Conservation (phyloP, 2,113 vertebrate species). For the Pomatostomus ruficeps region DNA sequence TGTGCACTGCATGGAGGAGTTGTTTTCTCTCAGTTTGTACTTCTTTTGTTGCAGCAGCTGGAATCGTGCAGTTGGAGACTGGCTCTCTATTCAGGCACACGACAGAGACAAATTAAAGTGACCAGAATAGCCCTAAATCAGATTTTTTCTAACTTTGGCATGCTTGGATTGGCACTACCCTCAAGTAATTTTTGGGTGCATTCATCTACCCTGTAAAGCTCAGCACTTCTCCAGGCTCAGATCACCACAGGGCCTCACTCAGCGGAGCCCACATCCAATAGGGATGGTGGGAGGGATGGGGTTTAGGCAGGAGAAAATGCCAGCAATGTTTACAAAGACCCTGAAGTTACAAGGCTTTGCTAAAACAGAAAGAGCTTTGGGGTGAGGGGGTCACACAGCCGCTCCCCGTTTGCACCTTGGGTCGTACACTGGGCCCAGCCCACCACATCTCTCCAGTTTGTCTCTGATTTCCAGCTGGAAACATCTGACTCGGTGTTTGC, state of each 20-base stretch:
- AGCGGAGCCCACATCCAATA: not conserved
- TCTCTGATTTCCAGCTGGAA: not conserved
- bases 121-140: constrained; percentile 38
- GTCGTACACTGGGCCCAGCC: rapidly evolving
- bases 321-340: not conserved
- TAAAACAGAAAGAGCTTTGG: not conserved
- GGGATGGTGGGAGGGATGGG: not conserved
- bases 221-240: not conserved
- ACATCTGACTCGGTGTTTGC: not conserved
- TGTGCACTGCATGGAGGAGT: not conserved
- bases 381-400: not conserved
- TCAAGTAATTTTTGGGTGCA: not conserved
- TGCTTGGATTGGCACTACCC: not conserved
- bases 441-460: not conserved
- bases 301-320: not conserved
- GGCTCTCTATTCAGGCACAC: not conserved
- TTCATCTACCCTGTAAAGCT: not conserved
- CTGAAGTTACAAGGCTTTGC: not conserved
- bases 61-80: not conserved
- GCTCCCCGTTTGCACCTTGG: not conserved
- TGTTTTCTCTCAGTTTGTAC: not conserved
- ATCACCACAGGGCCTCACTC: rapidly evolving
- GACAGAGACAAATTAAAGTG: constrained; percentile 46
- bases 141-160: constrained; percentile 15
- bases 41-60: not conserved